These are phyloP conservation scores for Orthonychiurus folsomi DNA, from an alignment of 2,888 invertebrate genomes.

Conservation along the genomic window DNA sequence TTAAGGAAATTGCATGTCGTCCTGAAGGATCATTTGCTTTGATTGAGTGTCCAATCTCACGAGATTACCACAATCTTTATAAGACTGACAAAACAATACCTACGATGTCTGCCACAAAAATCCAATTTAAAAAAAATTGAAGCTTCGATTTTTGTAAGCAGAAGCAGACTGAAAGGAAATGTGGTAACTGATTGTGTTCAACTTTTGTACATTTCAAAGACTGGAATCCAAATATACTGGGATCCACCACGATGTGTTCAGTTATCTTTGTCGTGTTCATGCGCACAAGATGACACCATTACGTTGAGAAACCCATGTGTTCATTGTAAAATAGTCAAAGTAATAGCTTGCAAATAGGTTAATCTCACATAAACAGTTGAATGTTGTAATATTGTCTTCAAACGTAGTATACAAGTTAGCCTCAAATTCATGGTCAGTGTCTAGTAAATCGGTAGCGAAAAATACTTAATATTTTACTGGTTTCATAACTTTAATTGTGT, in stretches of 20 bases:
- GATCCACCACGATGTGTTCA: constrained; percentile 12
- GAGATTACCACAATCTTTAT: neutral
- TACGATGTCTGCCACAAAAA: neutral
- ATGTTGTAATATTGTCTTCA: too few species aligned
- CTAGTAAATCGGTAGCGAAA: too few species aligned
- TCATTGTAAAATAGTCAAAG: too few species aligned
- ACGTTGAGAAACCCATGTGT: neutral
- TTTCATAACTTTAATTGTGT: too few species aligned
- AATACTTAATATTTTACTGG: too few species aligned
- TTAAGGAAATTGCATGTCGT: too few species aligned
- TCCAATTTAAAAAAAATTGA: neutral
- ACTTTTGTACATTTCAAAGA: neutral
- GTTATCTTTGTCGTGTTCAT: neutral
- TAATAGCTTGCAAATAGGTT: too few species aligned
- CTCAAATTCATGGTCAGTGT: too few species aligned
- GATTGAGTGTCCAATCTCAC: neutral
- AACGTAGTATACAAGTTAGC: too few species aligned
- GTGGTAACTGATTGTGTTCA: constrained; percentile 1
- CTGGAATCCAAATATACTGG: neutral
- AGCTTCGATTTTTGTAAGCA: too few species aligned
- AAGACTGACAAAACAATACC: neutral
- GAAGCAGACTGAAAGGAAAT: neutral
- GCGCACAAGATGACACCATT: too few species aligned
- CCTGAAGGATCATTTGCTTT: neutral
- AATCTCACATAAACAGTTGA: too few species aligned